Percentiles rank a stretch among this genome's conserved stretches.
phyloP scores from a whole-genome alignment of 2,888 invertebrate species.

The Dermolepida albohirtum region DNA sequence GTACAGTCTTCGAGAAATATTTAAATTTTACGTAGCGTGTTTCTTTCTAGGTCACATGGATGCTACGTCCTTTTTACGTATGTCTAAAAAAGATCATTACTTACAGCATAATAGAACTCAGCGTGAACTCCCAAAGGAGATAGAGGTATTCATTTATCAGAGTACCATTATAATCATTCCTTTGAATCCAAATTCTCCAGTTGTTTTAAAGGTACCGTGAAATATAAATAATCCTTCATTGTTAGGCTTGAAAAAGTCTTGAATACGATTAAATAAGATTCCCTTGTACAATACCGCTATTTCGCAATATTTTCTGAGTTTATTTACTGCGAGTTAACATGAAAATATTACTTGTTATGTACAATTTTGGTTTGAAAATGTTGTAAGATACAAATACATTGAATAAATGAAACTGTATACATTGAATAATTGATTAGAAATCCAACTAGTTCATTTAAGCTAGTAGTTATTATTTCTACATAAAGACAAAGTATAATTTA shows the following conservation, averaged over 20 bases:
- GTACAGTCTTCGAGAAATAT: constrained; percentile 22
- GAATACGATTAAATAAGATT: too few relatives aligned
- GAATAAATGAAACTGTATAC: too few relatives aligned
- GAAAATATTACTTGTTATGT: too few relatives aligned
- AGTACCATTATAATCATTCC: constrained; percentile 42
- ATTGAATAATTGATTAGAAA: too few relatives aligned
- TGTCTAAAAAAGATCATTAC: constrained; percentile 47
- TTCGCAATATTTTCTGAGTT: too few relatives aligned
- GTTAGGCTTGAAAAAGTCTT: not conserved
- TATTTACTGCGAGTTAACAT: too few relatives aligned
- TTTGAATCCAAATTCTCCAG: constrained; percentile 32
- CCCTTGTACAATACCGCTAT: too few relatives aligned
- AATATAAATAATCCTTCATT: constrained; percentile 28
- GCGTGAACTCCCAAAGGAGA: constrained; percentile 49
- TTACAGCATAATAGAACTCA: constrained; percentile 48
- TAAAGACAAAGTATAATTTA: too few relatives aligned
- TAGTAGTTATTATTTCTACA: too few relatives aligned
- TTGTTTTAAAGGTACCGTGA: constrained; percentile 22
- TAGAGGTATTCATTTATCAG: constrained; percentile 49
- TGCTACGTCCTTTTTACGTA: constrained; percentile 34
- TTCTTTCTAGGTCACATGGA: constrained; percentile 29
- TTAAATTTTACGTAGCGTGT: constrained; percentile 26
- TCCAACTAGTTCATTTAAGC: too few relatives aligned
- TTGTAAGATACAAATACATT: too few relatives aligned
- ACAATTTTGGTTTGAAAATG: too few relatives aligned